Evolutionary conservation across 2,888 invertebrate genomes (phyloP).

Genomic region (Spodoptera picta): DNA sequence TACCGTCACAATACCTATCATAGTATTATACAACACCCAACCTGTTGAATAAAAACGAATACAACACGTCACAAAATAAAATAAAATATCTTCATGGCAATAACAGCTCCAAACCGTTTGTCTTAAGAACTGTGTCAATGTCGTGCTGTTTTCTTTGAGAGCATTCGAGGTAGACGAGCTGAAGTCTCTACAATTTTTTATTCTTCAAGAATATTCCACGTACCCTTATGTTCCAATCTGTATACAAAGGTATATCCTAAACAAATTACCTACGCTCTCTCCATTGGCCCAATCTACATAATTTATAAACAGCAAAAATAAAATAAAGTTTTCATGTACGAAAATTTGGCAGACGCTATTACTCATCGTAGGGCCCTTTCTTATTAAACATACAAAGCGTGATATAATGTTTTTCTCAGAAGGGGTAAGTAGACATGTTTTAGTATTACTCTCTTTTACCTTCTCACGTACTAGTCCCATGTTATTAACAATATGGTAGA

Average conservation of each 20-base stretch:
- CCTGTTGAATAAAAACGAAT: too few relatives aligned
- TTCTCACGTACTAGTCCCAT: too few relatives aligned
- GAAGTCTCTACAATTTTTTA: slow-evolving; percentile 31
- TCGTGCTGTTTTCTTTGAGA: slow-evolving; percentile 37
- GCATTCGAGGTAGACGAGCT: slow-evolving; percentile 27
- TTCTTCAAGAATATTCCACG: slow-evolving; percentile 6
- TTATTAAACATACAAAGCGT: slow-evolving; percentile 1
- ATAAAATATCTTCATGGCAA: neutral
- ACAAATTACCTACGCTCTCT: neutral
- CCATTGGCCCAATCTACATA: slow-evolving; percentile 11
- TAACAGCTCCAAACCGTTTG: neutral
- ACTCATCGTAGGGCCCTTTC: slow-evolving; percentile 15
- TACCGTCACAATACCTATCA: too few relatives aligned
- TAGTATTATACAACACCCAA: too few relatives aligned
- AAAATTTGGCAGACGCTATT: slow-evolving; percentile 27
- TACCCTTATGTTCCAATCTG: neutral
- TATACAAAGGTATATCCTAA: neutral
- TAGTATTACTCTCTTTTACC: too few relatives aligned
- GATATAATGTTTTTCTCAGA: neutral
- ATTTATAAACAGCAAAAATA: slow-evolving; percentile 16
- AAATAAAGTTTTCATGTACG: slow-evolving; percentile 13
- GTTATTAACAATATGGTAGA: too few relatives aligned
- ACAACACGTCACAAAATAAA: neutral
- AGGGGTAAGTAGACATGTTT: neutral
- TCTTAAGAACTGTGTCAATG: slow-evolving; percentile 39